Conservation (phyloP, 2,113 vertebrate genomes). For the Orientallactaga bullata region DNA sequence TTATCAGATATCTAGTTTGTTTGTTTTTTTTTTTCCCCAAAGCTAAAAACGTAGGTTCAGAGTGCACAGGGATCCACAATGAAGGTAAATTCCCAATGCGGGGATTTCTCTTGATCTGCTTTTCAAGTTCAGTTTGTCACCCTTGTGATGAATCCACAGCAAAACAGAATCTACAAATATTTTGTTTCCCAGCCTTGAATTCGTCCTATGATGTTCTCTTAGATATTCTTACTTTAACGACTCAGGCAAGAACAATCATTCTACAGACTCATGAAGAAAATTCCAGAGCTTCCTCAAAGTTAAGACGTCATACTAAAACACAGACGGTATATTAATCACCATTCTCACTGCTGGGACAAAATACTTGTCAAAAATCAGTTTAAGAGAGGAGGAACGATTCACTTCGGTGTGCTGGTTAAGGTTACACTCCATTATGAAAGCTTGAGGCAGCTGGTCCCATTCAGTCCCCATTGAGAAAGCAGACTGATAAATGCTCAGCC, state of each 20-base stretch:
- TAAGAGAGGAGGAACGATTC: too few species aligned
- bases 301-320: slow-evolving; percentile 21
- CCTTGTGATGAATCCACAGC: background rate
- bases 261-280: slow-evolving; percentile 49
- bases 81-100: slow-evolving; percentile 47
- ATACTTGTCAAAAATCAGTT: too few species aligned
- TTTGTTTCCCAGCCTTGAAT: background rate
- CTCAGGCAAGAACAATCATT: slow-evolving; percentile 35
- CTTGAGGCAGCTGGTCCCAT: too few species aligned
- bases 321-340: background rate
- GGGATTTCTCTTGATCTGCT: slow-evolving; percentile 57
- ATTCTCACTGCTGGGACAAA: too few species aligned
- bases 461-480: too few species aligned
- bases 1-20: background rate
- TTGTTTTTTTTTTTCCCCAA: slow-evolving; percentile 50
- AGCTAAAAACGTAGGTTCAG: slow-evolving; percentile 57
- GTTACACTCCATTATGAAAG: too few species aligned
- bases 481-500: too few species aligned
- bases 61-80: slow-evolving; percentile 3
- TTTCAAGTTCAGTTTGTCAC: slow-evolving; percentile 31
- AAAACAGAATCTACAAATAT: background rate
- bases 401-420: too few species aligned
- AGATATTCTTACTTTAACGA: slow-evolving; percentile 51
- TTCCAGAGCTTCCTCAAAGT: background rate
- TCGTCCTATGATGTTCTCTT: background rate